Evolutionary conservation across 2,113 vertebrate genomes (phyloP).

Genomic region (Ammospiza caudacuta): DNA sequence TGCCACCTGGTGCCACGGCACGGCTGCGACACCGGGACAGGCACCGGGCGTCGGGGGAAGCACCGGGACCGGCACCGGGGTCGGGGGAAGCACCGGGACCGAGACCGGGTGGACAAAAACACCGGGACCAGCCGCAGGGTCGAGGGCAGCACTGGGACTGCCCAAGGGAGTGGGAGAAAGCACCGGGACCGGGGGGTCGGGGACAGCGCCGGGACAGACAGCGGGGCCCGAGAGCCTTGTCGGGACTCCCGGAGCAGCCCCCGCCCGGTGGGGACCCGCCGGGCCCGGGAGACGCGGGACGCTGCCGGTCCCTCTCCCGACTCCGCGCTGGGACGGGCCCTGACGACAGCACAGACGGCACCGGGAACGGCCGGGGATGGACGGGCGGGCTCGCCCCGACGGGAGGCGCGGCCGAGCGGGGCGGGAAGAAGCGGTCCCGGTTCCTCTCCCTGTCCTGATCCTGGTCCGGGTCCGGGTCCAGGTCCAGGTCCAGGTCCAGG

Average conservation of each 20-base stretch:
- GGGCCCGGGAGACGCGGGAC: background rate
- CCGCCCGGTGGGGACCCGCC: background rate
- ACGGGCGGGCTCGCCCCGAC: background rate
- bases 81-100: background rate
- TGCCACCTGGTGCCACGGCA: conserved; percentile 43
- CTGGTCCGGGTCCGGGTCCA: background rate
- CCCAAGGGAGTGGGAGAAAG: accelerated
- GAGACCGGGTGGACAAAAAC: background rate
- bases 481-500: background rate
- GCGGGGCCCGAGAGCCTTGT: background rate
- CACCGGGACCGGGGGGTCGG: too few relatives aligned
- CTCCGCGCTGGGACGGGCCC: background rate
- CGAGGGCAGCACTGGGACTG: background rate
- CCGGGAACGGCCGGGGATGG: too few relatives aligned
- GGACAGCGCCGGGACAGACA: background rate
- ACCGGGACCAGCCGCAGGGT: accelerated
- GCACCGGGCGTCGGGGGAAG: accelerated
- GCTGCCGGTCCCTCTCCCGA: background rate
- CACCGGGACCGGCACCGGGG: background rate
- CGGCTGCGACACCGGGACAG: background rate
- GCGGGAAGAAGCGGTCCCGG: background rate
- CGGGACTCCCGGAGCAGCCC: background rate
- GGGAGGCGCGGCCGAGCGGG: background rate
- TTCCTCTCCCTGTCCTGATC: background rate
- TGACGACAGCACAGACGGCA: accelerated